Evolutionary conservation across 2,888 invertebrate genomes (phyloP).

Genomic region (Palloptera scutellata): DNA sequence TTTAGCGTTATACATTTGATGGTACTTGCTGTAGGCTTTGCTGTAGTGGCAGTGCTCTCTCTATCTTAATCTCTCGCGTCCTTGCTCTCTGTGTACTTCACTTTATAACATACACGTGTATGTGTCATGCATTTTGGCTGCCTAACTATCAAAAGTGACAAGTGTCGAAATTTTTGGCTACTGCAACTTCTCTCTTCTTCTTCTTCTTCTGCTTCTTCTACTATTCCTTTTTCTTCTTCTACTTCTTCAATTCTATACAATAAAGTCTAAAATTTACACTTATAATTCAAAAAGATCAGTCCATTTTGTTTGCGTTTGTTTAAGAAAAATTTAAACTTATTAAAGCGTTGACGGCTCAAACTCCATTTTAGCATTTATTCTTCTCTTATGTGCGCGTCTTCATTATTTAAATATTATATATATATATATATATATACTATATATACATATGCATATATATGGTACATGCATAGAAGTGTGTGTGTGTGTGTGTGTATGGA

Average conservation of each 20-base stretch:
- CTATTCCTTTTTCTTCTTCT: constrained; percentile 11
- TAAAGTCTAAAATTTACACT: constrained; percentile 61
- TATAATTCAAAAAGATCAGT: constrained; percentile 62
- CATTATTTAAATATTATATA: too few relatives aligned
- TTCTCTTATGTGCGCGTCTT: constrained; percentile 41
- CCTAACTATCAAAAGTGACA: constrained; percentile 37
- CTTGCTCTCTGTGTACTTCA: too few relatives aligned
- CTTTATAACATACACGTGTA: background rate
- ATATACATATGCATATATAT: too few relatives aligned
- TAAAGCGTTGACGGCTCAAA: constrained; percentile 59
- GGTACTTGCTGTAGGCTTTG: constrained; percentile 4
- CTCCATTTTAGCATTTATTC: constrained; percentile 51
- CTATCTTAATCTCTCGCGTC: too few relatives aligned
- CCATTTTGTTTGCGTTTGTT: constrained; percentile 61
- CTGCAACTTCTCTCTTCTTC: constrained; percentile 1
- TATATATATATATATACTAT: too few relatives aligned
- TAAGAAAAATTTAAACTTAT: constrained; percentile 49
- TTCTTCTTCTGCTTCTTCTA: too few relatives aligned
- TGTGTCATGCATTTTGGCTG: constrained; percentile 30
- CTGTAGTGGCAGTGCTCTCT: constrained; percentile 1
- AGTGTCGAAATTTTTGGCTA: background rate
- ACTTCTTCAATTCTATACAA: constrained; percentile 10
- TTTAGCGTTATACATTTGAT: background rate
- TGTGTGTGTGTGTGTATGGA: background rate
- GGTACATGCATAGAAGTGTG: background rate